phyloP scores from a whole-genome alignment of 2,797 vertebrate species.

The Etheostoma nigrum region DNA sequence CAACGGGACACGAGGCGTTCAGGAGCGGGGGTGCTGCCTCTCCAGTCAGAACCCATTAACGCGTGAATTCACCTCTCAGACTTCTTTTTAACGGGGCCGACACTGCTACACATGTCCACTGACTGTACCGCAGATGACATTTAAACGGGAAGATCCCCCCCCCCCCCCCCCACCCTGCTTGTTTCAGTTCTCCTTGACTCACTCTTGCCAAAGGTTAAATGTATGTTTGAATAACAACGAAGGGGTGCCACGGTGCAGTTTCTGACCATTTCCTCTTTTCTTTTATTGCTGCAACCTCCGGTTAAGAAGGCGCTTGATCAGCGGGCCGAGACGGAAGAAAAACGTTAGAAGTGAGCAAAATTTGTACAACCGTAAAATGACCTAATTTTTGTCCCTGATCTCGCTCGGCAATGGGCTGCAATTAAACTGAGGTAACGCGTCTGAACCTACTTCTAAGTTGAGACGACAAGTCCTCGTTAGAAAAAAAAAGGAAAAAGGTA shows the following conservation, averaged over 20 bases:
- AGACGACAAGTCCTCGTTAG: constrained; percentile 68
- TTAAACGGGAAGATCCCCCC: constrained; percentile 63
- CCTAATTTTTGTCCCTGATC: constrained; percentile 80
- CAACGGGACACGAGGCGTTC: constrained; percentile 82
- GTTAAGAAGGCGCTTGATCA: constrained; percentile 81
- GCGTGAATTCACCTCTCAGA: constrained; percentile 83
- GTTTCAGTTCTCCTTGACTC: constrained; percentile 75
- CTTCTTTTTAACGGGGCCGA: constrained; percentile 76
- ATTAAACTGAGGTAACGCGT: constrained; percentile 79
- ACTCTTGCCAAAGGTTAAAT: constrained; percentile 81
- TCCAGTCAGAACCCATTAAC: constrained; percentile 88
- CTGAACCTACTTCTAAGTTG: constrained; percentile 70
- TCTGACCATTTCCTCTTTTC: constrained; percentile 74
- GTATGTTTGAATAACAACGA: constrained; percentile 77
- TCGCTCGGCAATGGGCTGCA: constrained; percentile 77
- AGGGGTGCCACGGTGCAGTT: constrained; percentile 40
- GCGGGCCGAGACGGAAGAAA: constrained; percentile 73
- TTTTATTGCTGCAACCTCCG: constrained; percentile 62
- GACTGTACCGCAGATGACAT: constrained; percentile 70
- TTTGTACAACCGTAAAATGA: constrained; percentile 78
- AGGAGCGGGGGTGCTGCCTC: constrained; percentile 74
- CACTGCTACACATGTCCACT: constrained; percentile 71
- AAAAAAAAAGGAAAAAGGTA: constrained; percentile 29
- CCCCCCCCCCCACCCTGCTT: neutral
- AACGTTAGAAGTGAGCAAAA: constrained; percentile 66